Base-by-base conservation (phyloP, 2,113 vertebrate genomes). In the Bujurquina vittata region DNA sequence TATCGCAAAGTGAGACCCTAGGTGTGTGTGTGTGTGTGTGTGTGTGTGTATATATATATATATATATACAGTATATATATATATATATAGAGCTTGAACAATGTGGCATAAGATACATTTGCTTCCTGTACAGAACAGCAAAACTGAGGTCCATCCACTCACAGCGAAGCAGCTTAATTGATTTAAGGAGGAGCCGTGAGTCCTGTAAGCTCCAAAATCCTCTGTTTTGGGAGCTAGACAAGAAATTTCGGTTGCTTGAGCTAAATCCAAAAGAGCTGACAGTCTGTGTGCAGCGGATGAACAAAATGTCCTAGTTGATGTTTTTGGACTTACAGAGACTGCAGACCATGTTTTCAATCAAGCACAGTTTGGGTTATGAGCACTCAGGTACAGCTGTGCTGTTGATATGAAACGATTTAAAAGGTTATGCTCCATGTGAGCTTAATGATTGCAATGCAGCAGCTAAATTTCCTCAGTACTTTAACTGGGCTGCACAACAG, bases 171-270 rank as follows among this genome's bases (percentile, higher is more conserved):
- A 63, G 86, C 65, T 93, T 93, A 87, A 93, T 85, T 94, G 84
- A 93, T 93, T 90, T 87, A 84, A 89, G 89, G 82, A 87, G 74
- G 78, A 89, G 81, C 46, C 22, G 76, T n/a, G 49, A 10, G 3
- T 89, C 83, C 75, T 87, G 54, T 90, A 91, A 94, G 74, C 86
- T 84, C 43, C 43, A n/a, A 92, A 92, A 93, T 92, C 90, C 88
- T 58, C 77, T 59, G 40, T 81, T 89, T 90, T 93, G 91, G 93
- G 87, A 86, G 55, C 37, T 26, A 65, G 76, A 89, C 91, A 92
- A 91, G 87, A 91, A 79, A 83, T 85, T 46, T 59, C 10, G 33
- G 59, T 80, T 84, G 56, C 60, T 81, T 80, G 67, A 77, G 60
- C 2, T 60, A 46, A 80, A 81, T 88, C 92, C 86, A 90, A 87